Percentiles rank a stretch among this genome's conserved stretches.
These are phyloP conservation scores for Stomatorhinus ivindoensis DNA, from an alignment of 2,113 vertebrate genomes.

Conservation along the genomic window DNA sequence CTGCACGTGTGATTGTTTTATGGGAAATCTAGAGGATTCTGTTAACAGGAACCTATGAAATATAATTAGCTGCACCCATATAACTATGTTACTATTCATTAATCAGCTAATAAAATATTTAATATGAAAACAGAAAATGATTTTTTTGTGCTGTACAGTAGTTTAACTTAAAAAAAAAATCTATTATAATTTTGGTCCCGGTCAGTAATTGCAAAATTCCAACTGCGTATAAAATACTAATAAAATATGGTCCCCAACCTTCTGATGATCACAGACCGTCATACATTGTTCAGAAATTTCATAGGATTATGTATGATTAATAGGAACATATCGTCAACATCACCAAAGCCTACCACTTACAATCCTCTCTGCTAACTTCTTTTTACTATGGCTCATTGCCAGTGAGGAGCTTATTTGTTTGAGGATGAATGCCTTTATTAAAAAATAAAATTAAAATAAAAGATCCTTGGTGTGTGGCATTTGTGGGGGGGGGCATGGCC, in stretches of 20 bases:
- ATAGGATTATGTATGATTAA: neutral
- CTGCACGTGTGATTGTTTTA: neutral
- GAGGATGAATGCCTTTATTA: neutral
- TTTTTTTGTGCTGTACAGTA: neutral
- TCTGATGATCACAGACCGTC: neutral
- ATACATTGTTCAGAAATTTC: neutral
- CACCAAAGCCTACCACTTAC: neutral
- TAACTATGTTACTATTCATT: neutral
- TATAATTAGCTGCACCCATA: neutral
- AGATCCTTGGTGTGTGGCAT: neutral
- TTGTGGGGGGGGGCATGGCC: neutral
- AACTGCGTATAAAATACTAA: neutral
- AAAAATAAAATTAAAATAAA: neutral
- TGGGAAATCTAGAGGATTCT: neutral
- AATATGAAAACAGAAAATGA: neutral
- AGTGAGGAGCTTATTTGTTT: neutral
- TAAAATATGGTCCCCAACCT: neutral
- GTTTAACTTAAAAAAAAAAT: neutral
- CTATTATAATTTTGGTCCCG: neutral
- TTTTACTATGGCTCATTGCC: neutral
- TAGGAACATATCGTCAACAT: neutral
- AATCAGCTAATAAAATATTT: slow-evolving; percentile 1
- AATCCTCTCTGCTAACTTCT: neutral
- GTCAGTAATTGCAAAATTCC: neutral
- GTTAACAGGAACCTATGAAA: neutral